Base-by-base conservation (phyloP, 2,888 invertebrate species). In the Hoplodrina ambigua region DNA sequence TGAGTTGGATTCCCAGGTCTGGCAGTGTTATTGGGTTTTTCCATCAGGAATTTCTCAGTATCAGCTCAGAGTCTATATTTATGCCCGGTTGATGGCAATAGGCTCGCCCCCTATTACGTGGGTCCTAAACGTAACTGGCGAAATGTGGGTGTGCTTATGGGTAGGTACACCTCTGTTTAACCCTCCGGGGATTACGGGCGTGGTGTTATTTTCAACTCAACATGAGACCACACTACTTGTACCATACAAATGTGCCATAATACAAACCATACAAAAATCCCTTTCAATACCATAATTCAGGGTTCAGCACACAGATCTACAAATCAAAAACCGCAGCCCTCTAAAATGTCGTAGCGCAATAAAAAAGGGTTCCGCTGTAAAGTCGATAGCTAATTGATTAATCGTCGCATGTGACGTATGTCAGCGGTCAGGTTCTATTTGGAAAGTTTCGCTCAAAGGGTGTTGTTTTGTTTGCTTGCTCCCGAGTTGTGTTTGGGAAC, bases 341-440 rank as follows among this genome's bases (percentile, higher is more conserved):
- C 62, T 69, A 58, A 69, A 69, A 79, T 69, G 65, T 70, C 71
- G 41, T 44, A 33, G 19, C 60, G 52, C 66, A 70, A 81, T 74
- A 71, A 82, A 72, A 70, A 68, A 82, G 73, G 75, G 79, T 75
- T 67, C 58, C 46, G 55, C 30, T 49, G 57, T 41, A 52, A 81
- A 69, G 62, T 74, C 74, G 61, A 76, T 76, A 54, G 66, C 65
- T 81, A 83, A 84, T 85, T 83, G 82, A 86, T 82, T 81, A 85
- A 85, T 81, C 60, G 74, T 69, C 59, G 68, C 30, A 59, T 65
- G 57, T 71, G 72, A 81, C 63, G 64, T 72, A 50, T 80, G 67
- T 75, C 70, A 65, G 75, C 62, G 73, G 69, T 64, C 37, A 46
- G 66, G 52, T 66, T 70, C 50, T 59, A 67, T 72, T 52, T 25